Conservation (phyloP, 2,113 vertebrate species). For the Sturnus vulgaris region DNA sequence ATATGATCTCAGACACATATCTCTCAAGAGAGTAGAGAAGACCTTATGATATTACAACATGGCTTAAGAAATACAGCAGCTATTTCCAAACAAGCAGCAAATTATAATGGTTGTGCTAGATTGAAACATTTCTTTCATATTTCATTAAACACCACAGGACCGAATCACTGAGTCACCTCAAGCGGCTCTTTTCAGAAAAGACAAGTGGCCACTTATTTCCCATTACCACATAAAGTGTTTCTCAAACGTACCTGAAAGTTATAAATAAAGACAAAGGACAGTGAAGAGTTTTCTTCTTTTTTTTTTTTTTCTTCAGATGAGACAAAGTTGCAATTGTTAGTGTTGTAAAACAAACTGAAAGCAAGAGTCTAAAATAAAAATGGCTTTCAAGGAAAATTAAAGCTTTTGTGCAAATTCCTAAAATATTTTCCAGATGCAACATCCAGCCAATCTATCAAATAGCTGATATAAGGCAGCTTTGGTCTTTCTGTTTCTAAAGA, state of each 20-base stretch:
- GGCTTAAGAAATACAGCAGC: background rate
- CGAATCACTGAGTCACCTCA: background rate
- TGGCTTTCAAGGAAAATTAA: background rate
- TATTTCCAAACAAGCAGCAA: background rate
- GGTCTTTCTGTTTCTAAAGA: background rate
- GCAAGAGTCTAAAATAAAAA: background rate
- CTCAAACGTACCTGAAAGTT: background rate
- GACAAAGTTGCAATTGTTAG: background rate
- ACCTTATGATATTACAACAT: background rate
- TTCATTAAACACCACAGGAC: background rate
- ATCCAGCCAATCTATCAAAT: background rate
- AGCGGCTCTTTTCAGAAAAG: conserved; percentile 14
- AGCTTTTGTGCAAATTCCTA: background rate
- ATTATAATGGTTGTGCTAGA: background rate
- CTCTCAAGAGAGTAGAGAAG: background rate
- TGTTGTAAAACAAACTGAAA: background rate
- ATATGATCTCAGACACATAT: background rate
- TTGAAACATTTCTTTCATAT: background rate
- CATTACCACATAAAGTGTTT: background rate
- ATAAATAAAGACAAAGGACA: background rate
- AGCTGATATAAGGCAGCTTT: background rate
- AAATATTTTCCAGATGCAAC: background rate
- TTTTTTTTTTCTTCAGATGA: background rate
- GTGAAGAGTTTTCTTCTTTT: background rate
- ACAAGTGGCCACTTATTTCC: background rate